Percentiles rank a stretch among this genome's conserved stretches.
phyloP scores from a whole-genome alignment of 2,888 invertebrate genomes.

The Thecophora atra region DNA sequence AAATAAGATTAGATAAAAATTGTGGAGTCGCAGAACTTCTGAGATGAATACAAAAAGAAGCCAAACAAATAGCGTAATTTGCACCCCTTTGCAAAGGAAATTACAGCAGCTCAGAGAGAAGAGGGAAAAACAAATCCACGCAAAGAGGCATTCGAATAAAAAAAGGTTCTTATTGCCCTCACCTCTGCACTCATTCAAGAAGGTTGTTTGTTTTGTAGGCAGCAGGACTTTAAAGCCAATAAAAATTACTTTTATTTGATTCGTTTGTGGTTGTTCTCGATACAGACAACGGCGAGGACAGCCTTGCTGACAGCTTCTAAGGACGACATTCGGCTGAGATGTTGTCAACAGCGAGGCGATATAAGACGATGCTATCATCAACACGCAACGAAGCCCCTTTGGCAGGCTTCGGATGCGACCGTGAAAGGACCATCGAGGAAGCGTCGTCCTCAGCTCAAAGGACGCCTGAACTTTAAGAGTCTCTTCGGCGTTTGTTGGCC shows the following conservation, averaged over 20 bases:
- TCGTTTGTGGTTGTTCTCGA: constrained; percentile 35
- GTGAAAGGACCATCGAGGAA: constrained; percentile 30
- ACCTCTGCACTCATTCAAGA: constrained; percentile 54
- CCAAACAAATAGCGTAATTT: constrained; percentile 56
- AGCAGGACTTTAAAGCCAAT: constrained; percentile 62
- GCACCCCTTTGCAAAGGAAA: constrained; percentile 53
- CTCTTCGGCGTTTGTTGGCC: constrained; percentile 21
- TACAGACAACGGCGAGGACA: constrained; percentile 33
- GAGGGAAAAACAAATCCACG: neutral
- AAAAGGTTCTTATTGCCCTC: constrained; percentile 33
- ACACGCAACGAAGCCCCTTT: constrained; percentile 49
- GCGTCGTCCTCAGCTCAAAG: constrained; percentile 12
- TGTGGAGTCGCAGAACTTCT: constrained; percentile 43
- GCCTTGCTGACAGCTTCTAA: constrained; percentile 48
- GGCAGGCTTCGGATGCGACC: constrained; percentile 19
- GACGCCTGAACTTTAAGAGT: constrained; percentile 10
- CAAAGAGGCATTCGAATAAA: constrained; percentile 3
- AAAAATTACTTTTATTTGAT: constrained; percentile 57
- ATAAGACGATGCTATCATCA: constrained; percentile 64
- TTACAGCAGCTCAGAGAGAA: neutral
- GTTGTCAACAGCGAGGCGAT: constrained; percentile 47
- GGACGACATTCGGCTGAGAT: constrained; percentile 31
- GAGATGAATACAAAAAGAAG: constrained; percentile 50
- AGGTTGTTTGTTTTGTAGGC: constrained; percentile 10
- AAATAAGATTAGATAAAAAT: constrained; percentile 59